These are phyloP conservation scores for Eilema griseolum DNA, from an alignment of 2,888 invertebrate species.

Conservation along the genomic window DNA sequence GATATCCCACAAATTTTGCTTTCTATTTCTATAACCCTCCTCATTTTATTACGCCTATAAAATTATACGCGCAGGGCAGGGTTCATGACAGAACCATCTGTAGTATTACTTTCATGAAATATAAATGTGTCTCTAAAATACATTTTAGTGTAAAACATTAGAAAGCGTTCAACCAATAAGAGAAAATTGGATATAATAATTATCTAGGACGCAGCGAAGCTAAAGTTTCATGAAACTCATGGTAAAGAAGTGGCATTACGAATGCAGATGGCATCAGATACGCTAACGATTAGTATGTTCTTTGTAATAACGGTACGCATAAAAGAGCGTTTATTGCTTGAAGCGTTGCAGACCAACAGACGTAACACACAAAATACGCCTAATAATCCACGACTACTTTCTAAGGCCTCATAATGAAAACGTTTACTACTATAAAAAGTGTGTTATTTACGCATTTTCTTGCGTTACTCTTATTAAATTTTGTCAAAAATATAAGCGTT, in stretches of 20 bases:
- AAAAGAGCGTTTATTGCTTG: slow-evolving; percentile 33
- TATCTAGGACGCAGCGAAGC: slow-evolving; percentile 43
- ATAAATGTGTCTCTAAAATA: slow-evolving; percentile 11
- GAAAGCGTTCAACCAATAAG: slow-evolving; percentile 11
- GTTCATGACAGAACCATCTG: slow-evolving; percentile 9
- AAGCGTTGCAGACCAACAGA: slow-evolving; percentile 20
- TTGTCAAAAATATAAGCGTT: slow-evolving; percentile 17
- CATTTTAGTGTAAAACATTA: slow-evolving; percentile 17
- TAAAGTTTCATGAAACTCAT: slow-evolving; percentile 36
- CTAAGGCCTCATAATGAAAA: slow-evolving; percentile 34
- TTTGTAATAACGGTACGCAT: slow-evolving; percentile 45
- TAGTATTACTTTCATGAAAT: slow-evolving; percentile 16
- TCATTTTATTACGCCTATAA: slow-evolving; percentile 18
- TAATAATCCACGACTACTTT: slow-evolving; percentile 21
- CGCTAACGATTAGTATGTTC: slow-evolving; percentile 43
- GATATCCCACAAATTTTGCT: slow-evolving; percentile 30
- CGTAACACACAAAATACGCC: slow-evolving; percentile 19
- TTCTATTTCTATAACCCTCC: slow-evolving; percentile 16
- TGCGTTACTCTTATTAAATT: slow-evolving; percentile 10
- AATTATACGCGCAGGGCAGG: slow-evolving; percentile 11
- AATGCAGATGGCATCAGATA: slow-evolving; percentile 44
- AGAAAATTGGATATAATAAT: slow-evolving; percentile 18
- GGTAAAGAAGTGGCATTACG: slow-evolving; percentile 42
- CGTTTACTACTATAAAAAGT: slow-evolving; percentile 6
- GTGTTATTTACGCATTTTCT: slow-evolving; percentile 26